These are phyloP conservation scores for Gortyna flavago DNA, from an alignment of 2,888 invertebrate species.

Conservation along the genomic window DNA sequence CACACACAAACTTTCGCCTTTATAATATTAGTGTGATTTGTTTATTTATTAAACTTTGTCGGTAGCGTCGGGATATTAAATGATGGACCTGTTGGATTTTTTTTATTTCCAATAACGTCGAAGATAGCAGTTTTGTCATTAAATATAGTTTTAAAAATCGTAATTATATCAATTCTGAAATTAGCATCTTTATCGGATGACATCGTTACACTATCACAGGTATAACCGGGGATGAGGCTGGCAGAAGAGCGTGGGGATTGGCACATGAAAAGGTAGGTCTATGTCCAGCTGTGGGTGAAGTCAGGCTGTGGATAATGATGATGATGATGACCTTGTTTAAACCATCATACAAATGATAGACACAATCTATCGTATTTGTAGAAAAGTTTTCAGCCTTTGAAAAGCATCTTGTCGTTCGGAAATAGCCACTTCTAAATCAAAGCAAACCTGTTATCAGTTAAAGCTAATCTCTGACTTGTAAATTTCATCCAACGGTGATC, in stretches of 20 bases:
- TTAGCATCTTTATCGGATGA: not conserved
- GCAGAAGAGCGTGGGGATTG: not conserved
- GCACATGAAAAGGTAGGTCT: too few species aligned
- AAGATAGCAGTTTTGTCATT: not conserved
- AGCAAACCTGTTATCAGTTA: constrained; percentile 18
- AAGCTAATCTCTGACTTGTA: constrained; percentile 36
- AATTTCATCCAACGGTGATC: constrained; percentile 42
- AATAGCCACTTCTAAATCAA: not conserved
- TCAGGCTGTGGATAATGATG: not conserved
- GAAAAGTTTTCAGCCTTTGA: not conserved
- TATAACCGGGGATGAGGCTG: not conserved
- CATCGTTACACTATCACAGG: not conserved
- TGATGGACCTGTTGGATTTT: not conserved
- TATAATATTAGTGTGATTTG: too few species aligned
- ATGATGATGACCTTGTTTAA: not conserved
- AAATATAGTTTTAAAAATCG: not conserved
- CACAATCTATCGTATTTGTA: not conserved
- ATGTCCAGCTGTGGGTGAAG: not conserved
- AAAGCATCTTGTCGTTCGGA: not conserved
- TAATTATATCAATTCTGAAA: not conserved
- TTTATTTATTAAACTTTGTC: not conserved
- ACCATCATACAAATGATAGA: not conserved
- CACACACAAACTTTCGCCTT: too few species aligned
- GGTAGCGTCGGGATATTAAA: not conserved
- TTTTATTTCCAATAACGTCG: not conserved